These are phyloP conservation scores for Synodontis membranacea DNA, from an alignment of 2,113 vertebrate species.

Conservation along the genomic window DNA sequence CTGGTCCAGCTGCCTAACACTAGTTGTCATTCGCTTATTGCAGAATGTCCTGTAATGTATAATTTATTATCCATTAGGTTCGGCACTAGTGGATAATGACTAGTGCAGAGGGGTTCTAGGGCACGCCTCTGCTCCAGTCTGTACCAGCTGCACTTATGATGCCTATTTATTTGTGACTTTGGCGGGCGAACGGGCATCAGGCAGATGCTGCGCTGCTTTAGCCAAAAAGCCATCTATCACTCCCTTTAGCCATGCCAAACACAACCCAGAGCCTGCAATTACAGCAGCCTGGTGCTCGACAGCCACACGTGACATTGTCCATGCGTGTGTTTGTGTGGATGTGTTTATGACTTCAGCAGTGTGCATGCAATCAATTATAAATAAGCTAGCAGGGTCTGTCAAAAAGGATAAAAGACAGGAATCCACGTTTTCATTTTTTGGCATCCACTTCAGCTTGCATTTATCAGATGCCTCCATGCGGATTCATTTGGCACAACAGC, in stretches of 20 bases:
- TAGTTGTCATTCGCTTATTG: slow-evolving; percentile 20
- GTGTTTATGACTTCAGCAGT: not conserved
- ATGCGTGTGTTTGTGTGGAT: not conserved
- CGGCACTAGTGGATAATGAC: slow-evolving; percentile 34
- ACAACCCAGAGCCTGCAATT: slow-evolving; percentile 25
- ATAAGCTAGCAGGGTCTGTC: not conserved
- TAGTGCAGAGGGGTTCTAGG: slow-evolving; percentile 12
- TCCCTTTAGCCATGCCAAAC: not conserved
- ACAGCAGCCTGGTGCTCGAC: slow-evolving; percentile 25
- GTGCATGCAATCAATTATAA: not conserved
- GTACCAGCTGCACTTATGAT: slow-evolving; percentile 30
- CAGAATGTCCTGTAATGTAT: slow-evolving; percentile 25
- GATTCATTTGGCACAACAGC: not conserved
- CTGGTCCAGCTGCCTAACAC: not conserved
- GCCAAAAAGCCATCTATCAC: slow-evolving; percentile 39
- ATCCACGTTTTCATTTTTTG: not conserved
- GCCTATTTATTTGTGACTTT: slow-evolving; percentile 30
- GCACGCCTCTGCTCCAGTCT: slow-evolving; percentile 16
- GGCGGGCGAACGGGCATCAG: slow-evolving; percentile 16
- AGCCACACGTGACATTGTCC: not conserved
- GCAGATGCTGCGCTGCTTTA: slow-evolving; percentile 18
- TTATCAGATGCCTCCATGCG: not conserved
- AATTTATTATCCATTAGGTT: slow-evolving; percentile 44
- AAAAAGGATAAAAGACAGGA: not conserved
- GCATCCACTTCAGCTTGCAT: not conserved